Percentiles rank a stretch among this genome's conserved stretches.
These are phyloP conservation scores for Morpho helenor DNA, from an alignment of 2,888 invertebrate species.

Conservation along the genomic window DNA sequence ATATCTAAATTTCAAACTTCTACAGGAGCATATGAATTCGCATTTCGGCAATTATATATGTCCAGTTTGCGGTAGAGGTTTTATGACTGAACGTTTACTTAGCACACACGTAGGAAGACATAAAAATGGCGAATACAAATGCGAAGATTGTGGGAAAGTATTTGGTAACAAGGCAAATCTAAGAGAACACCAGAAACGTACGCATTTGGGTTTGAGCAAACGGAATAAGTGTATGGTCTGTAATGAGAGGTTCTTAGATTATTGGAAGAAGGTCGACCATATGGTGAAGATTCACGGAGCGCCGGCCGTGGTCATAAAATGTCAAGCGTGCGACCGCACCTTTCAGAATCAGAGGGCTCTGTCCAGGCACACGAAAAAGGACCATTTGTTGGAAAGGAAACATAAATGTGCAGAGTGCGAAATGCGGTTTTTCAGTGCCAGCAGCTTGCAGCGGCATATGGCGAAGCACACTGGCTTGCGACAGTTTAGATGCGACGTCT, in stretches of 20 bases:
- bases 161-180: constrained; percentile 35
- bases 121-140: constrained; percentile 44
- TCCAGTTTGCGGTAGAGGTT: constrained; percentile 42
- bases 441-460: constrained; percentile 44
- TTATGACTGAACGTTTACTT: constrained; percentile 40
- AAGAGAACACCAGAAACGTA: constrained; percentile 33
- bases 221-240: constrained; percentile 46
- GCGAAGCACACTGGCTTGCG: constrained; percentile 47
- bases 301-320: constrained; percentile 40
- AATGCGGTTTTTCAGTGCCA: constrained; percentile 46
- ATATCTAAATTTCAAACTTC: constrained; percentile 46
- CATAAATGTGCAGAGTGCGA: constrained; percentile 65
- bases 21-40: constrained; percentile 57
- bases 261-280: constrained; percentile 50
- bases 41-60: constrained; percentile 54
- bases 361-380: constrained; percentile 46
- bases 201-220: constrained; percentile 33
- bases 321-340: constrained; percentile 49
- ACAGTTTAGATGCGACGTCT: constrained; percentile 49
- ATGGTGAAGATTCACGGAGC: constrained; percentile 49
- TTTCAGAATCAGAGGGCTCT: constrained; percentile 46
- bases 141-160: constrained; percentile 44
- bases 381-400: constrained; percentile 57
- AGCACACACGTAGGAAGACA: constrained; percentile 41
- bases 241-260: constrained; percentile 44